Evolutionary conservation across 2,888 invertebrate genomes (phyloP), one percentile per base, ranked within the genome.

Genomic region (Pyrrhosoma nymphula): DNA sequence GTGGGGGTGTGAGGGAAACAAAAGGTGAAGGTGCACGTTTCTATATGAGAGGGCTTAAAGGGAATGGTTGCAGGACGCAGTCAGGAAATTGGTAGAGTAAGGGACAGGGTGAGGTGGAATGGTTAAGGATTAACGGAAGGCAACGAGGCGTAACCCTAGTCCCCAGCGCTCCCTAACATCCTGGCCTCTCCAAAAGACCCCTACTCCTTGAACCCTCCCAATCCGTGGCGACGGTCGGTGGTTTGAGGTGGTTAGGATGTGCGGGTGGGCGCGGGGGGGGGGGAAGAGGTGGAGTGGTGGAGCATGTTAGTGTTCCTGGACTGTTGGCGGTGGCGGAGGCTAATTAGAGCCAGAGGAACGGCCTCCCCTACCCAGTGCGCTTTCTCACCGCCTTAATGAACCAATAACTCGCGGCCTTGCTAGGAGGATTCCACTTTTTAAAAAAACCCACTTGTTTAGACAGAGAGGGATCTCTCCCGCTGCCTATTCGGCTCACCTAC

Each of bases 311-410:
- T 90, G 90, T 91, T 91, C 91, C 63, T 91, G 91, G 91, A 91
- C 91, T 47, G n/a, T n/a, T 8, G 8, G 47, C 60, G 16, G 63
- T 10, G 39, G 63, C 63, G 91, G 82, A 26, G 82, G 47, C 93
- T 93, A 93, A 93, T 93, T 93, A 93, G 93, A 93, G 69, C 69
- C 26, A 47, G 75, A 47, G 82, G 26, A 47, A 20, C 69, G 93
- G 93, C 69, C 39, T 20, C 60, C 60, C 18, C 16, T 2, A 20
- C 60, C 60, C 18, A 2, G 60, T n/a, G 39, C 39, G 91, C 91
- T 63, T 91, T 63, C 91, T 91, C 91, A 23, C 63, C 10, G 69
- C 93, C 93, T 69, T 93, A 93, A 93, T 93, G 93, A 93, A 93
- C 93, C 93, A 93, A 93, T 93, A 93, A 93, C 93, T 93, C 93